Base-by-base conservation (phyloP, 2,113 vertebrate species). In the Zosterops lateralis region DNA sequence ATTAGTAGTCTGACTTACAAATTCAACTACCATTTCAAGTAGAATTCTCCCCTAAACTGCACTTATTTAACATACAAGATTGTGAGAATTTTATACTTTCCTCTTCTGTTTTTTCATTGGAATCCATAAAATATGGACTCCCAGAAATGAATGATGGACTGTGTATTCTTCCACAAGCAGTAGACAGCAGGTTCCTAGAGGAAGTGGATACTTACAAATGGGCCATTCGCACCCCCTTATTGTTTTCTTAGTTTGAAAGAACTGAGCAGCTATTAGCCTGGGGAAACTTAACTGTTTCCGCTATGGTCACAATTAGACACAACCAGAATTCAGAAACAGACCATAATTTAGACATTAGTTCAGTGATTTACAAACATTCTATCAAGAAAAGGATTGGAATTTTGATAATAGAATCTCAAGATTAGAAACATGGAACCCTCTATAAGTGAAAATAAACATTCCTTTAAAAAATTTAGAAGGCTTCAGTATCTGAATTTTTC, bases 401-500 rank as follows among this genome's bases (percentile, higher is more conserved):
- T 76, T 89, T 76, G 8, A 7, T 40, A 25, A 13, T 10, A 50
- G 38, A 83, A 65, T 21, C 8, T 76, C 7, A 44, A 31, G 7
- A 70, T 16, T 44, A 17, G 71, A 91, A 84, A 25, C 7, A 8
- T 9, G 3, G 57, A 93, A 53, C 21, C n/a, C 32, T 92, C 93
- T 92, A 78, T 83, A 94, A 91, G 68, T 71, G 85, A 94, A 92
- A 94, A 90, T 13, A 60, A 97, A 80, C 12, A 66, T 64, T 93
- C 7, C 3, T 19, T 38, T 21, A 17, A 40, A 14, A 80, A n/a
- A 29, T 64, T 81, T 72, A 79, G 36, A 92, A 89, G 62, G 80
- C 34, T 94, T 34, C 72, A 65, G 38, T 95, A 97, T 93, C 91
- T 96, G 79, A 96, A 96, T 53, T 58, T 93, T 97, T 95, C 70